Conservation (phyloP, 2,797 vertebrate species). For the Liparis tanakae region DNA sequence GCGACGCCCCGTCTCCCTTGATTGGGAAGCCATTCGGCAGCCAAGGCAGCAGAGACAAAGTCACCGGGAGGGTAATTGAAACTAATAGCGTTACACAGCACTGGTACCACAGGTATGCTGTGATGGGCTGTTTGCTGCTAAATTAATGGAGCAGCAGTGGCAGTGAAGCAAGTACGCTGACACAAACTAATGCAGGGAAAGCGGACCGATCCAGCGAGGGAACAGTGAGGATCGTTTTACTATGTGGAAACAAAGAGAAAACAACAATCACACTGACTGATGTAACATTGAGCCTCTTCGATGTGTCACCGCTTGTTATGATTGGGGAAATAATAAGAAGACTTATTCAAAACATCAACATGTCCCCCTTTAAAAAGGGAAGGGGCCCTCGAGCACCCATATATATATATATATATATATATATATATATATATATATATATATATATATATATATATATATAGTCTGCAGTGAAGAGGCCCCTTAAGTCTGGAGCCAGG, state of each 20-base stretch:
- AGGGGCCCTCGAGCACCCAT: constrained; percentile 19
- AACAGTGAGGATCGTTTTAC: constrained; percentile 3
- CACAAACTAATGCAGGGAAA: constrained; percentile 24
- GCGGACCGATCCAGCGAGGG: not conserved
- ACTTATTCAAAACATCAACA: constrained; percentile 34
- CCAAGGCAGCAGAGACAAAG: constrained; percentile 52
- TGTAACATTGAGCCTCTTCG: constrained; percentile 10
- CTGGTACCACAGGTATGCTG: constrained; percentile 48
- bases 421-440: constrained; percentile 4
- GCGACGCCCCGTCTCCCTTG: constrained; percentile 53
- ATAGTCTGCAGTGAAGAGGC: constrained; percentile 39
- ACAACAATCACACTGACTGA: not conserved
- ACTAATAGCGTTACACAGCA: constrained; percentile 62
- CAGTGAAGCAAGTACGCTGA: constrained; percentile 14
- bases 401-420: constrained; percentile 21
- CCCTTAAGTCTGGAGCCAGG: constrained; percentile 49
- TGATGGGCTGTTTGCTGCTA: constrained; percentile 41
- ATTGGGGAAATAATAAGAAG: constrained; percentile 16
- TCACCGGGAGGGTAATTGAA: constrained; percentile 65
- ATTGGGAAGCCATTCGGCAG: constrained; percentile 44
- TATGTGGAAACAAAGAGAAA: constrained; percentile 10
- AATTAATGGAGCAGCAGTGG: constrained; percentile 55
- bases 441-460: not conserved
- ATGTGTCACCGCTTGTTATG: constrained; percentile 10
- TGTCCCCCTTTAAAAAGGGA: constrained; percentile 12